Base-by-base conservation (phyloP, 1,140 invertebrate species). In the Akabosia matsudoensis region DNA sequence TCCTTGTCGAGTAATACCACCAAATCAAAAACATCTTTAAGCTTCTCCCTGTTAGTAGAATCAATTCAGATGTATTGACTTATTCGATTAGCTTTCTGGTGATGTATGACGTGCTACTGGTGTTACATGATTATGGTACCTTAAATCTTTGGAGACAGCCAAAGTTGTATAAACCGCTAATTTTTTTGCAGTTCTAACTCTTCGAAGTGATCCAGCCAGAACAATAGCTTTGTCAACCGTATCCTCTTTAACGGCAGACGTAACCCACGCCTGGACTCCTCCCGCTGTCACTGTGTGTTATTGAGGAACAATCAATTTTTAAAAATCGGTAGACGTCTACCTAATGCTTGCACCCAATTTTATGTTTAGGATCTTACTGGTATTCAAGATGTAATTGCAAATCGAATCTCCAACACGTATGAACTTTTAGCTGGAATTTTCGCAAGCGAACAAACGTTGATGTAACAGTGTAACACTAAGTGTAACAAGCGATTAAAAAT, bases 21-120 rank as follows among this genome's bases (percentile, higher is more conserved):
- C 54, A 56, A 56, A 24, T 56, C 54, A 56, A 56, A 56, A 13
- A 56, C 54, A 13, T 56, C 54, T 56, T 56, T 56, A 13, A 56
- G 24, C 54, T 56, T 56, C 54, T 56, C 54, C 54, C 54, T 56
- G 22, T 16, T n/a, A 56, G 14, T 10, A 13, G 3, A 56, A 13
- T 56, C 7, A 56, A 56, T 22, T 45, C 18, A 18, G 7, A 45
- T 45, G 7, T 45, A 45, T 10, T 45, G 37, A 10, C 18, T 45
- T 45, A 45, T 45, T 10, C 7, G 7, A 45, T 10, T 10, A 45
- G 37, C 18, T 18, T 45, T 10, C 7, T 45, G 18, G 7, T 7
- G 37, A 45, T 7, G 7, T 10, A 45, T 45, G 7, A 45, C 7
- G 18, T 45, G 18, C 18, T 45, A 10, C 18, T 45, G 7, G 18